Evolutionary conservation across 1,140 invertebrate species (phyloP), one percentile per base, ranked within the genome.

Genomic region (Trichonephila clavipes): DNA sequence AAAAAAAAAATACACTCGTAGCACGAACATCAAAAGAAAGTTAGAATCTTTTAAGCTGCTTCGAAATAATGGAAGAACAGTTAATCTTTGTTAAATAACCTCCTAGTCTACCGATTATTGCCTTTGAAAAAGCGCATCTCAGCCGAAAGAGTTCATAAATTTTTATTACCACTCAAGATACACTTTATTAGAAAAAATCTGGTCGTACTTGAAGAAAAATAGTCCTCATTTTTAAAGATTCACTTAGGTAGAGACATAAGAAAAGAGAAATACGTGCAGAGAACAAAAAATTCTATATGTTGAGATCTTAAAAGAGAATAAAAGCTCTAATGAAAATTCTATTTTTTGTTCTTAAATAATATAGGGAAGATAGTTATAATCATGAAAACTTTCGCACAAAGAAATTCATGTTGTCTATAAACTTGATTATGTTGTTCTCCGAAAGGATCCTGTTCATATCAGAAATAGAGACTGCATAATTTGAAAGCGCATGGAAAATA

Each of bases 121-220:
- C 44, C 19, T 59, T 59, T 58, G 21, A 59, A 44, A 83, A 7
- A 10, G n/a, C 7, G 5, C 10, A 16, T n/a, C 58, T 19, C 51
- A 83, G 18, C 51, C 8, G 19, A 28, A 24, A 83, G 82, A 59
- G 82, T 59, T 51, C 82, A 83, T 83, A 83, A 83, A 83, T 83
- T 83, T 83, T 83, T 40, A 83, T 83, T 24, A 83, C 44, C n/a
- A 40, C 40, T 5, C 34, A 34, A 40, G 34, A 82, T 82, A 82
- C 77, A 40, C 44, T 83, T 58, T 83, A 58, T 58, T 83, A 44
- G 10, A 44, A 28, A 58, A 83, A 58, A 58, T 16, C 34, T 40
- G 12, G 4, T 34, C 14, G 14, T 34, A 72, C 18, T 77, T 77
- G 28, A 40, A 77, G 14, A 72, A 34, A 77, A 77, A 77, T 34